These are phyloP conservation scores for Pachydiplax longipennis DNA, from an alignment of 2,888 invertebrate genomes.

Conservation along the genomic window DNA sequence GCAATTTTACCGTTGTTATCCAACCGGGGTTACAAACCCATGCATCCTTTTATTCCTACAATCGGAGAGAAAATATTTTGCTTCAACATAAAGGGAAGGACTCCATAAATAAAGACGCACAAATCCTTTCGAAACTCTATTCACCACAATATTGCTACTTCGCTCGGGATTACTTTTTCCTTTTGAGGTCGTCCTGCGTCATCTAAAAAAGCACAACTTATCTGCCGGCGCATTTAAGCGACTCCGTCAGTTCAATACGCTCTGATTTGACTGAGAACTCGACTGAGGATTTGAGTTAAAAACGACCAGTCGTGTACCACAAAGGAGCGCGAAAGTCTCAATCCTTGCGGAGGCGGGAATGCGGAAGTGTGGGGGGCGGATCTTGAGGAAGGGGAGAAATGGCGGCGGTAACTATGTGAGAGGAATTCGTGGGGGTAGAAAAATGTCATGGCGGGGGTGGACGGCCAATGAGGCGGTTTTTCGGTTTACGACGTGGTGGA, in stretches of 20 bases:
- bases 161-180: too few species aligned
- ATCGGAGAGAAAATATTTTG: too few species aligned
- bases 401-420: background rate
- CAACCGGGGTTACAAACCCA: too few species aligned
- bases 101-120: too few species aligned
- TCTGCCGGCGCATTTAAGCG: background rate
- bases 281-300: background rate
- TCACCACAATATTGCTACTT: too few species aligned
- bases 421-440: background rate
- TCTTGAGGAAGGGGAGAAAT: background rate
- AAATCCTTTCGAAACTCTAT: too few species aligned
- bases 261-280: too few species aligned
- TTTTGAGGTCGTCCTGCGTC: background rate
- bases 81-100: too few species aligned
- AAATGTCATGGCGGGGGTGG: background rate
- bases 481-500: background rate
- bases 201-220: background rate
- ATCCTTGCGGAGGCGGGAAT: background rate
- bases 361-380: background rate
- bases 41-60: too few species aligned
- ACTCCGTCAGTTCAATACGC: too few species aligned
- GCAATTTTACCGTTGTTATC: too few species aligned
- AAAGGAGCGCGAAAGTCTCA: background rate
- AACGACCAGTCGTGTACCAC: background rate
- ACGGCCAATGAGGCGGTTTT: background rate